Evolutionary conservation across 2,113 vertebrate genomes (phyloP).

Genomic region (Falcunculus frontatus): DNA sequence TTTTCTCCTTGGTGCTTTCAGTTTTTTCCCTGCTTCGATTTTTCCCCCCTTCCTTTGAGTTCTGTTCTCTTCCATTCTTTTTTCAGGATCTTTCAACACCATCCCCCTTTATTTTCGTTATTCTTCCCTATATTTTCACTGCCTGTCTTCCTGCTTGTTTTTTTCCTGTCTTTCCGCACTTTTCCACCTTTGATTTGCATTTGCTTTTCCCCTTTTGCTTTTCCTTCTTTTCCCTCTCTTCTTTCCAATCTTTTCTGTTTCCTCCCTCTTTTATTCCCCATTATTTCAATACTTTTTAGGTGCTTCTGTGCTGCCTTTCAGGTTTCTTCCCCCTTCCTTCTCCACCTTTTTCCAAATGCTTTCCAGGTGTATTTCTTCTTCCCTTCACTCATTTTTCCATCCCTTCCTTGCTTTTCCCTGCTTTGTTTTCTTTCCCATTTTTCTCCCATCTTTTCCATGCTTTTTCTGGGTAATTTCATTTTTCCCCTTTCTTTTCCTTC

Average conservation of each 20-base stretch:
- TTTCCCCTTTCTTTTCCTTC: neutral
- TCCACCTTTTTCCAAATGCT: neutral
- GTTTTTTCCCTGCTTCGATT: neutral
- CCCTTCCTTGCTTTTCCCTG: neutral
- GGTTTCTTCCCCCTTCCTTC: neutral
- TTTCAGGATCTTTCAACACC: neutral
- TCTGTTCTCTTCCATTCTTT: neutral
- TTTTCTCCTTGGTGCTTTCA: neutral
- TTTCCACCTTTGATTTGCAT: neutral
- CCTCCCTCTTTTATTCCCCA: rapidly evolving
- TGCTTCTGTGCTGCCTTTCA: neutral
- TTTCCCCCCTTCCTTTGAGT: neutral
- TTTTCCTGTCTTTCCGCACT: neutral
- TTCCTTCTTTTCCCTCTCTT: neutral
- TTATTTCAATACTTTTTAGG: neutral
- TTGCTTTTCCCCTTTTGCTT: neutral
- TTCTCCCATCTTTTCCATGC: neutral
- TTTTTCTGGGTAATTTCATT: neutral
- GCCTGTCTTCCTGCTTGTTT: neutral
- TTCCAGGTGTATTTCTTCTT: neutral
- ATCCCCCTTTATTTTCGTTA: neutral
- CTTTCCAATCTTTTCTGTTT: neutral
- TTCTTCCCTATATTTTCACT: neutral
- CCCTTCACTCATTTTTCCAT: neutral
- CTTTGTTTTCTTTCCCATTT: neutral